Conservation (phyloP, 2,797 vertebrate species). For the Caiman crocodilus region DNA sequence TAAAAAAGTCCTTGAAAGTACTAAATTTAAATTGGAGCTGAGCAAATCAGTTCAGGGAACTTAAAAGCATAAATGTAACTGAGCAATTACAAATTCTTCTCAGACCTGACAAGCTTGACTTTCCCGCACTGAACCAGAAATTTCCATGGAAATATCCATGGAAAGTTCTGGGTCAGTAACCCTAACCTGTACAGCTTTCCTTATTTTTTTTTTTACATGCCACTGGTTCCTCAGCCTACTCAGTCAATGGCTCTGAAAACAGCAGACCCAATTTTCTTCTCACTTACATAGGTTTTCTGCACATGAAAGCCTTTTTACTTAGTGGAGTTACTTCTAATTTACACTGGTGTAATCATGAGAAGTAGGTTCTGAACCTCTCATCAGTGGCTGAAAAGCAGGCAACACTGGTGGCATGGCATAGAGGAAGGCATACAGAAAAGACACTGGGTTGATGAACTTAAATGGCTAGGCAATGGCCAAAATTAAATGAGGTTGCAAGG, state of each 20-base stretch:
- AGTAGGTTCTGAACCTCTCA: not conserved
- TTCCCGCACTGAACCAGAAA: not conserved
- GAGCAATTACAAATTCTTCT: conserved; percentile 26
- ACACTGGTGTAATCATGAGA: not conserved
- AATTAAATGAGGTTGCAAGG: not conserved
- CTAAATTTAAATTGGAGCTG: not conserved
- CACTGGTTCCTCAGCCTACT: conserved; percentile 21
- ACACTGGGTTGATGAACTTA: not conserved
- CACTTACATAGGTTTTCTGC: conserved; percentile 24
- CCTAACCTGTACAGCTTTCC: conserved; percentile 32
- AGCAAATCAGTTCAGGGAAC: not conserved
- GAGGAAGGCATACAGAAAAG: not conserved
- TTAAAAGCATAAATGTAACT: conserved; percentile 8
- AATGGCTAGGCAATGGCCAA: not conserved
- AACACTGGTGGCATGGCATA: not conserved
- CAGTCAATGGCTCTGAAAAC: conserved; percentile 51
- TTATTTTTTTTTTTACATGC: conserved; percentile 35
- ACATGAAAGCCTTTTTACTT: not conserved
- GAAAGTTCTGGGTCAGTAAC: not conserved
- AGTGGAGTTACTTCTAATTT: not conserved
- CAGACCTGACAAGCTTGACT: not conserved
- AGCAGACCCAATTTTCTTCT: not conserved
- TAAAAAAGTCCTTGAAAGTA: conserved; percentile 9
- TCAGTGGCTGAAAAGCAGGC: not conserved
- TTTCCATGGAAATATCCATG: not conserved